A percentile compares a stretch with the other conserved stretches of the same genome.
phyloP scores from a whole-genome alignment of 2,113 vertebrate species.

The Martes martes region DNA sequence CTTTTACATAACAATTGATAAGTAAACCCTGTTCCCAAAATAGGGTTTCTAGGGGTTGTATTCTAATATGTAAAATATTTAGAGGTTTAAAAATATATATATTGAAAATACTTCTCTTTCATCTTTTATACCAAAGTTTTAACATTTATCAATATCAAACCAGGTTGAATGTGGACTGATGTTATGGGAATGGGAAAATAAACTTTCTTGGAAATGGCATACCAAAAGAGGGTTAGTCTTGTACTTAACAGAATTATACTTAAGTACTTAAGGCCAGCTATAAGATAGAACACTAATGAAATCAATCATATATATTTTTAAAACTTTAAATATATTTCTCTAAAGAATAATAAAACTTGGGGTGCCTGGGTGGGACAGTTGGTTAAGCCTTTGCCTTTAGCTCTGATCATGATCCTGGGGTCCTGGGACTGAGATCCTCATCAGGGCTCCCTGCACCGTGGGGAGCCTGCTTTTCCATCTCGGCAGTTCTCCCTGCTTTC shows the following conservation, averaged over 20 bases:
- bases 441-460: too few species aligned
- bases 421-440: too few species aligned
- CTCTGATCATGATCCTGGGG: too few species aligned
- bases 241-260: not conserved
- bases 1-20: not conserved
- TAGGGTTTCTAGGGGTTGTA: not conserved
- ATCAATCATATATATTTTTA: not conserved
- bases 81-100: not conserved
- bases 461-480: too few species aligned
- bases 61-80: not conserved
- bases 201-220: not conserved
- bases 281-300: not conserved
- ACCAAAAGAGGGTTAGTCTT: not conserved
- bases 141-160: not conserved
- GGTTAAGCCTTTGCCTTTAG: too few species aligned
- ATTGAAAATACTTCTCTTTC: constrained; percentile 19
- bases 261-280: not conserved
- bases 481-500: too few species aligned
- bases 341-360: not conserved
- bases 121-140: constrained; percentile 6
- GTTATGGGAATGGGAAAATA: constrained; percentile 16
- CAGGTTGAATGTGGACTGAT: not conserved
- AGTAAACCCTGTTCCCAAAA: not conserved
- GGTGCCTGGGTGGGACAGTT: not conserved
- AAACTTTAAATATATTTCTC: constrained; percentile 4